phyloP scores from a whole-genome alignment of 2,113 vertebrate species.

The Callorhinus ursinus region DNA sequence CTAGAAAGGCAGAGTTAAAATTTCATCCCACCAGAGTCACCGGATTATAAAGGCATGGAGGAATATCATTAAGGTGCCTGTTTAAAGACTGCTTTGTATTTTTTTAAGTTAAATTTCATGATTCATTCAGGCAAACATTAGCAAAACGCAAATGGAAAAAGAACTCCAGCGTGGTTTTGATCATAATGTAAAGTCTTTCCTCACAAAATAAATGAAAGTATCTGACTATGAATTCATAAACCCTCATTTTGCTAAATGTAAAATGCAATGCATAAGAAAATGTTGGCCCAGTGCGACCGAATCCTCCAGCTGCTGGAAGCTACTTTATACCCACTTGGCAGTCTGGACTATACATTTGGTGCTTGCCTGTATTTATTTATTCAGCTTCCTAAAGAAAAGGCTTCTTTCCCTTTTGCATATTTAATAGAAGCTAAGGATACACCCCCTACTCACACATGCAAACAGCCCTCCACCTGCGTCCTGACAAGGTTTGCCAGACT shows the following conservation, averaged over 20 bases:
- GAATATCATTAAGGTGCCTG: slow-evolving; percentile 24
- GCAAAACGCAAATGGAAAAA: slow-evolving; percentile 80
- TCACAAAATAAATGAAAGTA: slow-evolving; percentile 54
- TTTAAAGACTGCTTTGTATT: slow-evolving; percentile 34
- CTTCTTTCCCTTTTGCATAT: slow-evolving; percentile 28
- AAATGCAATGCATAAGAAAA: neutral
- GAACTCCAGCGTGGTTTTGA: slow-evolving; percentile 48
- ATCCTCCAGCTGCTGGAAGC: neutral
- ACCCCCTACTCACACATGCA: neutral
- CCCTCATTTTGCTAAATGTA: slow-evolving; percentile 35
- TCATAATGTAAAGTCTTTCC: slow-evolving; percentile 35
- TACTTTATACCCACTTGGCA: slow-evolving; percentile 6
- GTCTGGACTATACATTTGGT: neutral
- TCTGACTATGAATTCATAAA: slow-evolving; percentile 58
- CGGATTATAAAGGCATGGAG: slow-evolving; percentile 50
- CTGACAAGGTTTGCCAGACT: neutral
- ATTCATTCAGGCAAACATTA: slow-evolving; percentile 68
- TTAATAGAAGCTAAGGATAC: neutral
- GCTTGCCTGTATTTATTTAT: neutral
- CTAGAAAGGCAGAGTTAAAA: slow-evolving; percentile 57
- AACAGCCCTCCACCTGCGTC: neutral
- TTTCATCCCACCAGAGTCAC: slow-evolving; percentile 14
- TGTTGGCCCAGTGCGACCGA: neutral
- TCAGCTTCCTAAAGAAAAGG: slow-evolving; percentile 36
- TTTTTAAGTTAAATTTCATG: slow-evolving; percentile 56